Evolutionary conservation across 2,888 invertebrate species (phyloP).

Genomic region (Apotomis betuletana): DNA sequence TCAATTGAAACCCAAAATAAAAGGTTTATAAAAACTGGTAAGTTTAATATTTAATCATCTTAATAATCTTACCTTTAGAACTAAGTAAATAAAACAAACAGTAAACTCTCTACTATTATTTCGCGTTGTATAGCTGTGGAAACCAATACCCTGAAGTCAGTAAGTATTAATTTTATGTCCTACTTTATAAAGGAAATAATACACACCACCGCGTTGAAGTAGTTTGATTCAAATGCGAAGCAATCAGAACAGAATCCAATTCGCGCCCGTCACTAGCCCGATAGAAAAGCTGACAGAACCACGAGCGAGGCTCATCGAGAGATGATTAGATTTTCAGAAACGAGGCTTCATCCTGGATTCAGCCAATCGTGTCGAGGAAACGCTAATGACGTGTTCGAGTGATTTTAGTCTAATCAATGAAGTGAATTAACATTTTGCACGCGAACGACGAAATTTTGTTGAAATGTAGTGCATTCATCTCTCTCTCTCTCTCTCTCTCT

Average conservation of each 20-base stretch:
- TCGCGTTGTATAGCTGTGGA: too few species aligned
- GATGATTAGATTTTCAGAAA: conserved; percentile 34
- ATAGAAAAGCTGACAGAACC: conserved; percentile 31
- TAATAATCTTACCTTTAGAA: too few species aligned
- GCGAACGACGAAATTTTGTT: too few species aligned
- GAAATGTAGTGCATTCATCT: too few species aligned
- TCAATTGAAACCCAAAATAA: too few species aligned
- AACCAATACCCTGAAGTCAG: neutral
- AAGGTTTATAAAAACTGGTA: too few species aligned
- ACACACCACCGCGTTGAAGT: neutral
- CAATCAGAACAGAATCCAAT: conserved; percentile 19
- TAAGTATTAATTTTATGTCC: neutral
- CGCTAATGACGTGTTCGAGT: conserved; percentile 25
- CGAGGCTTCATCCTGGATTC: conserved; percentile 27
- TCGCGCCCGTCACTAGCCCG: conserved; percentile 12
- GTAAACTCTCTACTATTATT: too few species aligned
- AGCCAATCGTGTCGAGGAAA: conserved; percentile 21
- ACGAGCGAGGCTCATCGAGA: conserved; percentile 23
- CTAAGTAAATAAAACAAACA: too few species aligned
- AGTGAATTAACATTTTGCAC: neutral
- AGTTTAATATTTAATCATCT: too few species aligned
- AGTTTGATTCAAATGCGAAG: conserved; percentile 5
- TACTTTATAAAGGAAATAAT: neutral
- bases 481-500: too few species aligned
- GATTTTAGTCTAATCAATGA: neutral